Evolutionary conservation across 2,888 invertebrate genomes (phyloP), one percentile per base, ranked within the genome.

Genomic region (Idaea biselata): DNA sequence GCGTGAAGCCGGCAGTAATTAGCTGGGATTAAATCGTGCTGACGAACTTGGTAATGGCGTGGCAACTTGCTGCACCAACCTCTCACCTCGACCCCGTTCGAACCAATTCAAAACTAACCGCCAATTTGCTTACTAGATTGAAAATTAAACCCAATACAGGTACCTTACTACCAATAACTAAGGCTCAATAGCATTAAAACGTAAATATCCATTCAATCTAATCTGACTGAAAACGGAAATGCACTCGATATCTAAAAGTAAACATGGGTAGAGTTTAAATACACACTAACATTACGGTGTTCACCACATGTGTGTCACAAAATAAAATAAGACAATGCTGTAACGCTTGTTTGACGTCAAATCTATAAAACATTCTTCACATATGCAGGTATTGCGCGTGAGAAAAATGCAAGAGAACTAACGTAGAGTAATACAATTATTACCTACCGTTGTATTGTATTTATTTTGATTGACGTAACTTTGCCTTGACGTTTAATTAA

Each of bases 11-110:
- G 77, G 70, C 73, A 76, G 83, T 83, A 87, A 89, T 89, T 87
- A 89, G 78, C 75, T 77, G 72, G 79, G 82, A 89, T 86, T 86
- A 83, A 86, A 86, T 84, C 73, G 74, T 66, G 79, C 76, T 79
- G 81, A 81, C 75, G 82, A 76, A 63, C 74, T 70, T 69, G 72
- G 75, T 78, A 82, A 82, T 82, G 74, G 73, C 76, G 73, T 77
- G 70, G 73, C 73, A 81, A 80, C 73, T 82, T 76, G 72, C 76
- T 80, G 75, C 73, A 74, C 76, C 73, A 70, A 73, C 75, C 68
- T 75, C 76, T 71, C 71, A 67, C 67, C 66, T 72, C 70, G 69
- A 68, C 66, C 68, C 18, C 66, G 74, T 68, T 69, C 65, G 70
- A 73, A 77, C 69, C 72, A 78, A 82, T 80, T 72, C 69, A 73